Percentiles rank a stretch among this genome's conserved stretches.
Conservation (phyloP, 2,888 invertebrate species). For the Coenonympha glycerion region DNA sequence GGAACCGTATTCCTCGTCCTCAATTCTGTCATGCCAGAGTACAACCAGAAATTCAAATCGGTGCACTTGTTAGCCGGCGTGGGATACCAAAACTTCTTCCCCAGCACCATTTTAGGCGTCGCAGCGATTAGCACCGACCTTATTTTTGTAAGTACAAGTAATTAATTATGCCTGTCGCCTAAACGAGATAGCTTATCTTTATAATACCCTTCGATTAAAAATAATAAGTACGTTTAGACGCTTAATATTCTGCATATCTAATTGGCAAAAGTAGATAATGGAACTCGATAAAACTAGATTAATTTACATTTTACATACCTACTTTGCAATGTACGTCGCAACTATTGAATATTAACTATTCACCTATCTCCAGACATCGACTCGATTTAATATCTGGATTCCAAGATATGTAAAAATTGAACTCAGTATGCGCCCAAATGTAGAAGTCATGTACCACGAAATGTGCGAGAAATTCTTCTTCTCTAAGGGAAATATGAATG, state of each 20-base stretch:
- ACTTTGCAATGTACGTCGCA: too few relatives aligned
- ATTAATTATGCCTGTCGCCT: background rate
- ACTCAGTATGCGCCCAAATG: too few relatives aligned
- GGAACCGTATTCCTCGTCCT: conserved; percentile 53
- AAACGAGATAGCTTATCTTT: background rate
- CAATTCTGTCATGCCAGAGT: conserved; percentile 46
- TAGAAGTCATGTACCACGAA: too few relatives aligned
- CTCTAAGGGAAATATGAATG: too few relatives aligned
- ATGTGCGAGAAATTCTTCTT: too few relatives aligned
- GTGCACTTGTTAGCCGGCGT: conserved; percentile 56
- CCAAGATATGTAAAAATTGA: too few relatives aligned
- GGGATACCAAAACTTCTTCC: conserved; percentile 49
- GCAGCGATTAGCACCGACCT: conserved; percentile 36
- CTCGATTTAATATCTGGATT: too few relatives aligned
- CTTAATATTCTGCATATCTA: background rate
- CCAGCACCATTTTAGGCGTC: conserved; percentile 31
- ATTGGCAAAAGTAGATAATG: background rate
- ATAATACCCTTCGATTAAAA: background rate
- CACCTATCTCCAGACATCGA: too few relatives aligned
- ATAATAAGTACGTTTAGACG: background rate
- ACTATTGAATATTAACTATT: too few relatives aligned
- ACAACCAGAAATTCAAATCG: conserved; percentile 49
- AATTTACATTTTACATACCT: too few relatives aligned
- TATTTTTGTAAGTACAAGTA: conserved; percentile 34
- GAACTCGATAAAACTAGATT: background rate